phyloP scores from a whole-genome alignment of 2,797 vertebrate species.

The Trichosurus vulpecula region DNA sequence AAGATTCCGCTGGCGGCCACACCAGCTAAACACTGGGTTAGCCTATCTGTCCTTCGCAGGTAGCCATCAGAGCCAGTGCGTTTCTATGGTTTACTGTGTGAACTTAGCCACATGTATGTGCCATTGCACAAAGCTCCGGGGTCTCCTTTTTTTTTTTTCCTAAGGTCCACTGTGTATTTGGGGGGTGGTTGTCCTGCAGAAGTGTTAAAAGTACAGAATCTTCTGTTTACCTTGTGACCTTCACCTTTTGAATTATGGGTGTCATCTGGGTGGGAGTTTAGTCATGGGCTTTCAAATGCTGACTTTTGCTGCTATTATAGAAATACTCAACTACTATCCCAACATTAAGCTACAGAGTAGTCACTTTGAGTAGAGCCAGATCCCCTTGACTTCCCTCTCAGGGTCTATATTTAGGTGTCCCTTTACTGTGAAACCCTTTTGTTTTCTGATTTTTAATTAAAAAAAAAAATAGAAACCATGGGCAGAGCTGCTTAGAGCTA shows the following conservation, averaged over 20 bases:
- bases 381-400: constrained; percentile 16
- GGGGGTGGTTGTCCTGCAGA: constrained; percentile 47
- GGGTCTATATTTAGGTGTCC: not conserved
- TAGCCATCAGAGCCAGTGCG: constrained; percentile 84
- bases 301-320: constrained; percentile 26
- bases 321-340: not conserved
- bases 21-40: constrained; percentile 79
- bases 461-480: not conserved
- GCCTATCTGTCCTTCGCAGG: constrained; percentile 66
- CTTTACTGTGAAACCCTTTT: not conserved
- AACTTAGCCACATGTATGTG: constrained; percentile 81
- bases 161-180: constrained; percentile 61
- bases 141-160: constrained; percentile 50
- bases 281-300: constrained; percentile 25
- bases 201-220: constrained; percentile 25
- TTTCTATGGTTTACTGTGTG: constrained; percentile 85
- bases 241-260: not conserved
- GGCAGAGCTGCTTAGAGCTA: not conserved
- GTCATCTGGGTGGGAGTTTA: constrained; percentile 24
- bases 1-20: constrained; percentile 82
- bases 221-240: constrained; percentile 26
- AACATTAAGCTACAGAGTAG: constrained; percentile 58
- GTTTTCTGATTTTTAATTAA: not conserved
- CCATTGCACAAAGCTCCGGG: constrained; percentile 77
- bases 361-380: not conserved